Conservation (phyloP, 2,888 invertebrate genomes). For the Cataglyphis albicans region DNA sequence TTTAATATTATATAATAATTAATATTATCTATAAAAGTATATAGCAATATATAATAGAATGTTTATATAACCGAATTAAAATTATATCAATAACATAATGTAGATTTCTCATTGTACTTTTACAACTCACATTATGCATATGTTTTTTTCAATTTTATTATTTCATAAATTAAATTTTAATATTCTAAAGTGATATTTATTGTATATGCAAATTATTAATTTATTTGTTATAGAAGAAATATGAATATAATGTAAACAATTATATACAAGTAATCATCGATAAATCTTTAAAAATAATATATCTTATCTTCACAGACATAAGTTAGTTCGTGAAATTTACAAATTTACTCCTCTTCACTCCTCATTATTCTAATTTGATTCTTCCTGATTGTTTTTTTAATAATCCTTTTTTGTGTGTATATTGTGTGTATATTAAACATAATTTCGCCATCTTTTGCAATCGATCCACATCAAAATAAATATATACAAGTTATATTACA, state of each 20-base stretch:
- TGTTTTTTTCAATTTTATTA: slow-evolving; percentile 15
- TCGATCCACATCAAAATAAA: slow-evolving; percentile 36
- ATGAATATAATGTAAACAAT: background rate
- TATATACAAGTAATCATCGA: no score
- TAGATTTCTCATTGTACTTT: background rate
- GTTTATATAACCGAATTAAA: background rate
- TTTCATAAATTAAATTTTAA: background rate
- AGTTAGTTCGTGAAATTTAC: background rate
- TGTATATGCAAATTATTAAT: background rate
- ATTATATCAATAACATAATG: background rate
- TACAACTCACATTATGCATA: background rate
- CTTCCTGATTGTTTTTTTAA: slow-evolving; percentile 8
- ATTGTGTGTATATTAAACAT: slow-evolving; percentile 21
- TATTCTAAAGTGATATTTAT: background rate
- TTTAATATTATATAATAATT: background rate
- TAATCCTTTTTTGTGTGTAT: background rate
- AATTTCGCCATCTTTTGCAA: slow-evolving; percentile 51
- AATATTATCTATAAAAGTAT: background rate
- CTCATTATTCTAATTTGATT: background rate
- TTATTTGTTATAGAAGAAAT: background rate
- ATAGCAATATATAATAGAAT: background rate
- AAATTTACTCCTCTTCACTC: background rate
- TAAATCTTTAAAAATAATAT: background rate
- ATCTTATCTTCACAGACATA: background rate
- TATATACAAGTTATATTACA: slow-evolving; percentile 12